These are phyloP conservation scores for Enteromius treurensis DNA, from an alignment of 2,797 vertebrate species.

Conservation along the genomic window DNA sequence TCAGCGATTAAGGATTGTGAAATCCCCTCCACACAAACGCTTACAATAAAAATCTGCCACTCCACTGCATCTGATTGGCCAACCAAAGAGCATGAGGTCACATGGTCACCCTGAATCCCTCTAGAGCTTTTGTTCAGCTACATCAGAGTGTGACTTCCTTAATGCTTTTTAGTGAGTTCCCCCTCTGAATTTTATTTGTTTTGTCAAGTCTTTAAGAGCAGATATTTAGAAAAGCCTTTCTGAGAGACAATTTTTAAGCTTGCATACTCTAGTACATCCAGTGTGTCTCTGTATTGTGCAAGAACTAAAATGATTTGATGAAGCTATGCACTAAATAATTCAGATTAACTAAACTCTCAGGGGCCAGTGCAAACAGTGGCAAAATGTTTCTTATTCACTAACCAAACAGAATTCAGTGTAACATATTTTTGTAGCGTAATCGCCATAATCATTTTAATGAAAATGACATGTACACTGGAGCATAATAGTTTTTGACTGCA, in stretches of 20 bases:
- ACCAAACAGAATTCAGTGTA: neutral
- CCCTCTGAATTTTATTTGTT: constrained; percentile 23
- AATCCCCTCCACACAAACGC: constrained; percentile 10
- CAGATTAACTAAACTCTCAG: constrained; percentile 12
- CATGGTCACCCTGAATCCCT: constrained; percentile 58
- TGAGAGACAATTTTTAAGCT: constrained; percentile 5
- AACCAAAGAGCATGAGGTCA: constrained; percentile 68
- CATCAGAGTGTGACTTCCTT: constrained; percentile 63
- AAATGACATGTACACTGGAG: constrained; percentile 1
- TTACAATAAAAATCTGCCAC: neutral
- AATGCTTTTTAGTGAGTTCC: constrained; percentile 46
- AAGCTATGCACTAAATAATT: constrained; percentile 6
- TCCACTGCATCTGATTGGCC: constrained; percentile 56
- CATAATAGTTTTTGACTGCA: constrained; percentile 5
- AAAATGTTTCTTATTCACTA: neutral
- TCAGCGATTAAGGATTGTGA: constrained; percentile 29
- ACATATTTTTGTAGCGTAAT: neutral
- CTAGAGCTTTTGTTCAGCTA: constrained; percentile 68
- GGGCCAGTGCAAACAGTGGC: neutral
- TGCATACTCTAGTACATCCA: neutral
- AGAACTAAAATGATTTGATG: neutral
- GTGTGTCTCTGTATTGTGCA: neutral
- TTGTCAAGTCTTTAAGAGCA: constrained; percentile 3
- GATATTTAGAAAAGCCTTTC: constrained; percentile 12
- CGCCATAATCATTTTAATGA: neutral